Evolutionary conservation across 2,113 vertebrate genomes (phyloP).

Genomic region (Romanogobio albipinnatus): DNA sequence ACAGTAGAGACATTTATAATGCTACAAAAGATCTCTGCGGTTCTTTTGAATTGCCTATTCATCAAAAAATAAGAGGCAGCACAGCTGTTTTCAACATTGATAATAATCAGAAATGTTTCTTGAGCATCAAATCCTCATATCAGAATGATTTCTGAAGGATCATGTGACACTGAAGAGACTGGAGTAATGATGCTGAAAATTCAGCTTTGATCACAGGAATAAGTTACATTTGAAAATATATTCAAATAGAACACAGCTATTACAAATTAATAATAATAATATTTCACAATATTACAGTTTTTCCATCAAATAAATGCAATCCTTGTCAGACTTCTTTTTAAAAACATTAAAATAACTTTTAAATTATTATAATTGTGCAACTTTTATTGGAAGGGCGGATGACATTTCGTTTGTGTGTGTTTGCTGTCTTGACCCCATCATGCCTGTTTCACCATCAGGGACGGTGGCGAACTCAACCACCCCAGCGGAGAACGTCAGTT

Average conservation of each 20-base stretch:
- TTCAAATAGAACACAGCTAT: not conserved
- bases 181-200: not conserved
- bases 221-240: not conserved
- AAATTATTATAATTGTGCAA: not conserved
- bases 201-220: not conserved
- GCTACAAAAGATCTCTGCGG: not conserved
- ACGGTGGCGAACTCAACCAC: not conserved
- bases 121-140: too few relatives aligned
- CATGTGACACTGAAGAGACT: not conserved
- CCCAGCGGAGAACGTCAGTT: not conserved
- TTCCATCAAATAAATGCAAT: not conserved
- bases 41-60: not conserved
- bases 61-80: not conserved
- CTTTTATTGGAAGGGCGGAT: not conserved
- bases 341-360: not conserved
- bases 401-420: slow-evolving; percentile 31
- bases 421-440: not conserved
- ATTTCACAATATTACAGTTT: too few relatives aligned
- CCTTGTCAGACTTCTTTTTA: not conserved
- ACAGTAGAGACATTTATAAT: not conserved
- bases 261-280: too few relatives aligned
- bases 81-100: too few relatives aligned
- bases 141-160: not conserved
- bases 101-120: too few relatives aligned
- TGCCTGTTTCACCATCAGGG: not conserved